Base-by-base conservation (phyloP, 2,113 vertebrate species). In the Laticauda colubrina region DNA sequence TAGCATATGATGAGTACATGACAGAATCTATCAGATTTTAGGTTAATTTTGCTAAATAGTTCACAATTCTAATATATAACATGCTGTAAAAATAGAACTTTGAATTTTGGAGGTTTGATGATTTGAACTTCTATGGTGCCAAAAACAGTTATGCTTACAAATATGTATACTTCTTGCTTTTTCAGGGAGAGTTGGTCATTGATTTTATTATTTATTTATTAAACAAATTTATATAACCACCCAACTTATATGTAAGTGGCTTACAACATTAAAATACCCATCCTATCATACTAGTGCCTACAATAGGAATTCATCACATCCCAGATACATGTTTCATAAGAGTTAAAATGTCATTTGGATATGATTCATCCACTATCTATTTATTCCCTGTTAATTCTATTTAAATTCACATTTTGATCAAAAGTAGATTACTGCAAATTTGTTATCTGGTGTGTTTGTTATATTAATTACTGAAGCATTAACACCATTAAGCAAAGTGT, bases 101-200 rank as follows among this genome's bases (percentile, higher is more conserved):
- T n/a, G 0, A 0, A 0, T 0, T 90, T 5, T 53, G 53, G 20
- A 81, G 57, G 24, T 10, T 91, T 61, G 55, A 8, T 43, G 43
- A 75, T 2, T 0, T 0, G 57, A 54, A 0, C 9, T 48, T 59
- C 2, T 87, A 26, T 2, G 5, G 3, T 0, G 0, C 6, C 20
- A 26, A 54, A 34, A 81, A 81, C 69, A 12, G 2, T 34, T 2
- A 59, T 15, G 34, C 21, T 81, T 0, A 0, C 0, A 0, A 24
- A 2, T 24, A 0, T 26, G 24, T 11, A 18, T 24, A 55, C 18
- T 29, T 55, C 29, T 0, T 5, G 0, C 1, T 15, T 89, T 86
- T 86, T 53, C 56, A 81, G 43, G 53, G 69, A 75, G 45, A 12
- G 39, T 11, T 91, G 29, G 64, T 69, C 29, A 69, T 69, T 34